Conservation (phyloP, 1,140 invertebrate species). For the Epicauta chinensis region DNA sequence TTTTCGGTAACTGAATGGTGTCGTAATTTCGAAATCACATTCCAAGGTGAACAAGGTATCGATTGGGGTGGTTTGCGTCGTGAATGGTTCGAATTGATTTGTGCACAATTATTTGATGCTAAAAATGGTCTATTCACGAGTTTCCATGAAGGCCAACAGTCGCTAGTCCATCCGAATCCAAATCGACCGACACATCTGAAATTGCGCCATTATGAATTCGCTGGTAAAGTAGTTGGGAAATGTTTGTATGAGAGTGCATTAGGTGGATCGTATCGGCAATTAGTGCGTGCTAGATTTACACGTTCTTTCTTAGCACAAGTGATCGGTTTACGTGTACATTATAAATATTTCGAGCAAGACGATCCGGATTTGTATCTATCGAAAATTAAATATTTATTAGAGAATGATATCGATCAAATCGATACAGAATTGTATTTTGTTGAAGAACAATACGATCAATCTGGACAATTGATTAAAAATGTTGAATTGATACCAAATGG, state of each 20-base stretch:
- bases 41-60: slow-evolving; percentile 87
- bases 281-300: slow-evolving; percentile 84
- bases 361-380: slow-evolving; percentile 88
- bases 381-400: slow-evolving; percentile 88
- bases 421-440: slow-evolving; percentile 82
- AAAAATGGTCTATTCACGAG: slow-evolving; percentile 75
- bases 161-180: slow-evolving; percentile 84
- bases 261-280: slow-evolving; percentile 78
- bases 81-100: slow-evolving; percentile 91
- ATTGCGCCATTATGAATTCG: slow-evolving; percentile 88
- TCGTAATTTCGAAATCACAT: slow-evolving; percentile 86
- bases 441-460: slow-evolving; percentile 80
- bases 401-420: slow-evolving; percentile 71
- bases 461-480: slow-evolving; percentile 68
- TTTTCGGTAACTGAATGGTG: slow-evolving; percentile 80
- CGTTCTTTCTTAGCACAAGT: slow-evolving; percentile 92
- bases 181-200: slow-evolving; percentile 67
- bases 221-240: slow-evolving; percentile 90
- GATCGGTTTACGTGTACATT: slow-evolving; percentile 87
- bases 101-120: slow-evolving; percentile 79
- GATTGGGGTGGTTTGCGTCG: slow-evolving; percentile 90
- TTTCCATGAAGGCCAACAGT: slow-evolving; percentile 78
- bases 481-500: slow-evolving; percentile 74
- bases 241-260: slow-evolving; percentile 87
- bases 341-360: slow-evolving; percentile 95